Percentiles rank a stretch among this genome's conserved stretches.
Evolutionary conservation across 2,113 vertebrate genomes (phyloP).

Genomic region (Oreocharis arfaki): DNA sequence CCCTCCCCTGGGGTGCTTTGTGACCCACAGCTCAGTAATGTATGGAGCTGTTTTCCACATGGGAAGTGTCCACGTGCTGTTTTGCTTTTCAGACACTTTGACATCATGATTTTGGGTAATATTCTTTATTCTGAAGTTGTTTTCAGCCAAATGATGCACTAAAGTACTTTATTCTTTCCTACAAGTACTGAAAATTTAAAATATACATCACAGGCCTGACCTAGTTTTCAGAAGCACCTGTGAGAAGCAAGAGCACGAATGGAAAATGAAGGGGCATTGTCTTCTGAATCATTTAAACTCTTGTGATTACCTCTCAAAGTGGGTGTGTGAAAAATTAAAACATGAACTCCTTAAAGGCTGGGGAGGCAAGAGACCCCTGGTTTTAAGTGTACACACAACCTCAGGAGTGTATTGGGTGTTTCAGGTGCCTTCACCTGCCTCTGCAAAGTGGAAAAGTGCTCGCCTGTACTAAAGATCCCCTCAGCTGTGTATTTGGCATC

Average conservation of each 20-base stretch:
- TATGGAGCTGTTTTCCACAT: neutral
- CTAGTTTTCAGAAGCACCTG: constrained; percentile 12
- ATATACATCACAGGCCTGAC: constrained; percentile 24
- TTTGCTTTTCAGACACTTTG: neutral
- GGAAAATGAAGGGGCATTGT: neutral
- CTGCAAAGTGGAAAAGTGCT: neutral
- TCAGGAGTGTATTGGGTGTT: neutral
- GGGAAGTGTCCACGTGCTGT: neutral
- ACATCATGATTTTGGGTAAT: neutral
- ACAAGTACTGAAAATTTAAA: neutral
- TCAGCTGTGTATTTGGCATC: fast-evolving
- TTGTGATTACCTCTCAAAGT: neutral
- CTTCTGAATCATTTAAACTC: neutral
- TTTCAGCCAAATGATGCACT: neutral
- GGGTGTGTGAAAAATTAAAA: neutral
- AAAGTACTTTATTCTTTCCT: neutral
- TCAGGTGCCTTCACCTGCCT: neutral
- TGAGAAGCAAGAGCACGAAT: neutral
- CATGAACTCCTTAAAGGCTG: neutral
- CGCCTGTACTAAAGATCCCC: neutral
- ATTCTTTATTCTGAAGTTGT: neutral
- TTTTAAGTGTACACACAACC: neutral
- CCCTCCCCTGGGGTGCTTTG: neutral
- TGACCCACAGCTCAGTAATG: neutral
- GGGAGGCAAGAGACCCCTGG: neutral